These are phyloP conservation scores for Medauroidea extradentata DNA, from an alignment of 1,140 invertebrate genomes.

Conservation along the genomic window DNA sequence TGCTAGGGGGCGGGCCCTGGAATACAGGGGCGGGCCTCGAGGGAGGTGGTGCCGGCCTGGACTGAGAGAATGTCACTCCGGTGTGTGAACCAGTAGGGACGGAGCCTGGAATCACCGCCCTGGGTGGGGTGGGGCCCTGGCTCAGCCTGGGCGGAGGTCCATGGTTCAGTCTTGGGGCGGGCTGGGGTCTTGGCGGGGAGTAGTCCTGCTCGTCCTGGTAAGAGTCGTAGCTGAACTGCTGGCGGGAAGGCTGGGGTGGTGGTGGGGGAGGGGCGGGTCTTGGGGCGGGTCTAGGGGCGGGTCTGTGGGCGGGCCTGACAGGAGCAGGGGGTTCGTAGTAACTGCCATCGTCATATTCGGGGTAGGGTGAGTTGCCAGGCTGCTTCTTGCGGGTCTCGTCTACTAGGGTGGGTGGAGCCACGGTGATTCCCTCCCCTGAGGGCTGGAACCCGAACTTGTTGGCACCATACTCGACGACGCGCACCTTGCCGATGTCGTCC, in stretches of 20 bases:
- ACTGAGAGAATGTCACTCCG: not conserved
- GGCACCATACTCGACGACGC: constrained; percentile 83
- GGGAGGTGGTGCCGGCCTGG: not conserved
- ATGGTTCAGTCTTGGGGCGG: not conserved
- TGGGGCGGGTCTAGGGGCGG: constrained; percentile 8
- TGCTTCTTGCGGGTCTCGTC: constrained; percentile 50
- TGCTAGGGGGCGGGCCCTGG: not conserved
- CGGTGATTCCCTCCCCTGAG: constrained; percentile 77
- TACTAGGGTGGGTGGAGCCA: constrained; percentile 71
- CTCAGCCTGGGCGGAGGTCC: not conserved
- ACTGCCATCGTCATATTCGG: constrained; percentile 47
- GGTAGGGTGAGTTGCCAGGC: constrained; percentile 25
- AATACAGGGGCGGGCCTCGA: not conserved
- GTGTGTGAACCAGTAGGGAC: not conserved
- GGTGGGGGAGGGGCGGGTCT: constrained; percentile 24
- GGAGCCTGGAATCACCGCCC: not conserved
- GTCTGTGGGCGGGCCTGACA: constrained; percentile 24
- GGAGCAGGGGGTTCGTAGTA: constrained; percentile 38
- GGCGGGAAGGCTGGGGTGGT: not conserved
- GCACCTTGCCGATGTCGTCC: constrained; percentile 72
- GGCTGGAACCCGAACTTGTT: constrained; percentile 84
- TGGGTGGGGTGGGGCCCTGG: not conserved
- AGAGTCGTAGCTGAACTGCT: constrained; percentile 5
- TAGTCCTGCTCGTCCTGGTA: constrained; percentile 5
- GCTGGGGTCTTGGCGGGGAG: not conserved